Evolutionary conservation across 2,113 vertebrate genomes (phyloP).

Genomic region (Meriones unguiculatus): DNA sequence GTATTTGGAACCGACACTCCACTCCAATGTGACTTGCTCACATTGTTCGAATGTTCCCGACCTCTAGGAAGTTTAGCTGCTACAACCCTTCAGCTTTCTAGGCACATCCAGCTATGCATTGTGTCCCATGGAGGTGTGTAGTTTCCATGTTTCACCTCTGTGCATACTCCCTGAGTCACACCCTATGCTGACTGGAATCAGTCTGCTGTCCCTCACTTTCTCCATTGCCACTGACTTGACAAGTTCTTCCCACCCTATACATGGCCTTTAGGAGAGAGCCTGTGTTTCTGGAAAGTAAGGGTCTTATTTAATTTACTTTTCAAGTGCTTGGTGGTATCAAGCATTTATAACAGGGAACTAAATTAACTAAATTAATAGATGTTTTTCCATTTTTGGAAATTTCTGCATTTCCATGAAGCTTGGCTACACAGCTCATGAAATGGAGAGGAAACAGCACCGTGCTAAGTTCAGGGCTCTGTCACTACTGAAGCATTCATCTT

Average conservation of each 20-base stretch:
- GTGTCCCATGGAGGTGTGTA: not conserved
- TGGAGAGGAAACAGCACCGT: not conserved
- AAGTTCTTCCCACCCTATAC: not conserved
- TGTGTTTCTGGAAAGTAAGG: not conserved
- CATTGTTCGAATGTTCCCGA: not conserved
- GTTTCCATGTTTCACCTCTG: not conserved
- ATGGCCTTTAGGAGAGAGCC: not conserved
- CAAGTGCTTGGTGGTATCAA: conserved; percentile 29
- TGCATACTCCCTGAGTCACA: not conserved
- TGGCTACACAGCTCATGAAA: conserved; percentile 1
- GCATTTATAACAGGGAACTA: conserved; percentile 16
- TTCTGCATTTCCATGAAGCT: conserved; percentile 23
- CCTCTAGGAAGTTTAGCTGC: not conserved
- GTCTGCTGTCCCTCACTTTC: not conserved
- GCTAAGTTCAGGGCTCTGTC: not conserved
- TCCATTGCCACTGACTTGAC: not conserved
- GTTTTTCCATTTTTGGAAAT: not conserved
- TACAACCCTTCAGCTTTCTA: not conserved
- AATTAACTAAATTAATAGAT: not conserved
- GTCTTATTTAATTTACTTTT: conserved; percentile 36
- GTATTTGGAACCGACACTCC: not conserved
- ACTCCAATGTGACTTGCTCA: not conserved
- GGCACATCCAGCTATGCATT: not conserved
- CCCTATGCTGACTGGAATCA: not conserved
- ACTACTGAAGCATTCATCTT: not conserved